Evolutionary conservation across 1,140 invertebrate species (phyloP), one percentile per base, ranked within the genome.

Genomic region (Frieseomelitta varia): DNA sequence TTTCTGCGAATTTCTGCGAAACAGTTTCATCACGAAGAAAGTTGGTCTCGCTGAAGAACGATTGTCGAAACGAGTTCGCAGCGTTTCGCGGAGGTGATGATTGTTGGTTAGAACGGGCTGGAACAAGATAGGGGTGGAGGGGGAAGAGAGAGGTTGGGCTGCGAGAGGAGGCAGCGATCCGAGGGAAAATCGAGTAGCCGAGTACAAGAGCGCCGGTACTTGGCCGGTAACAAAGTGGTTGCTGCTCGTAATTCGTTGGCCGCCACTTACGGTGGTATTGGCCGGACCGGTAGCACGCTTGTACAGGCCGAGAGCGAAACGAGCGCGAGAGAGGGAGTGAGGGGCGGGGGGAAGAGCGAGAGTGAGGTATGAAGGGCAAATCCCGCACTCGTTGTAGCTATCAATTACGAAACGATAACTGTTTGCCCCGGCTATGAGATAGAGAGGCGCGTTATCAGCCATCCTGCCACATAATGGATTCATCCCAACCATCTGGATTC

Each of bases 331-430:
- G 34, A 12, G 39, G 19, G 27, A 55, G 69, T 11, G 34, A 71
- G 21, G 19, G n/a, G n/a, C n/a, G 39, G 6, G 34, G 17, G n/a
- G 39, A 15, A 24, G 34, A 2, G 39, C 19, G 15, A 55, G 63
- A 65, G 53, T 2, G 71, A 51, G 21, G 27, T 56, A 51, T 67
- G 55, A 79, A 47, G 34, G n/a, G 34, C 65, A 72, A 79, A 83
- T 78, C 63, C 67, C 65, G 85, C 53, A 27, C 63, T 80, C 77
- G 65, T 87, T 79, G 68, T 74, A 75, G 63, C 79, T 87, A 85
- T 87, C 76, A 88, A 85, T 88, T 87, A 85, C 71, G 67, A 87
- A 85, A 87, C 82, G 85, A 87, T 88, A 87, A 87, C 78, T 85
- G 34, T 79, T 87, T 67, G 53, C 77, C 53, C 58, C 76, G 67